Conservation (phyloP, 2,113 vertebrate genomes). For the Ramphastos sulfuratus region DNA sequence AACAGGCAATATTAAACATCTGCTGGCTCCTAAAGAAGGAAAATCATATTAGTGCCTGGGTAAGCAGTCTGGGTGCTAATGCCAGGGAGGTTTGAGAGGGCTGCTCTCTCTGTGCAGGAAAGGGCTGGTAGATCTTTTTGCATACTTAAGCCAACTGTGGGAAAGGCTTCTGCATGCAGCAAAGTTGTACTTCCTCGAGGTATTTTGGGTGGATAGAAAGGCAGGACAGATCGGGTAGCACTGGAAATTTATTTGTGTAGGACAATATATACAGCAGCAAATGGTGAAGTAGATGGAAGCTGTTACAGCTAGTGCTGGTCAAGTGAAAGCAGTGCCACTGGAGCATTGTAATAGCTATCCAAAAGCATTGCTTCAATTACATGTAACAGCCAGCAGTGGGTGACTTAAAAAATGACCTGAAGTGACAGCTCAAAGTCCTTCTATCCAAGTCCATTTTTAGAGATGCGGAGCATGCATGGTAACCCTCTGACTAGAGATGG, state of each 20-base stretch:
- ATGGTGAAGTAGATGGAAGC: not conserved
- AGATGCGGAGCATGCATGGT: not conserved
- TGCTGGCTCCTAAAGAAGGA: constrained; percentile 54
- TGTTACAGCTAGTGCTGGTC: constrained; percentile 28
- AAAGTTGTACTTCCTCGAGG: not conserved
- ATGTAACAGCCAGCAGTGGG: not conserved
- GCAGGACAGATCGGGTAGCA: not conserved
- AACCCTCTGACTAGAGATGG: not conserved
- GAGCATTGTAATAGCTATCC: constrained; percentile 33
- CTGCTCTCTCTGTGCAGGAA: not conserved
- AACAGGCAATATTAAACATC: constrained; percentile 48
- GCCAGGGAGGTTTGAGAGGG: constrained; percentile 11
- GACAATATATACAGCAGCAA: not conserved
- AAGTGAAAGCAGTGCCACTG: constrained; percentile 52
- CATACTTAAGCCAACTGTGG: not conserved
- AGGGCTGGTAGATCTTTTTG: not conserved
- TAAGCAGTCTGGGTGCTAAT: constrained; percentile 37
- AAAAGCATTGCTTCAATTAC: constrained; percentile 60
- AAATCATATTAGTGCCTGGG: constrained; percentile 30
- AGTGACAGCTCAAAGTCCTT: constrained; percentile 13
- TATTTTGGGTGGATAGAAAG: not conserved
- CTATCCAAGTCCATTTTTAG: not conserved
- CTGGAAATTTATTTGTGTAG: not conserved
- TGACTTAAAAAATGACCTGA: constrained; percentile 23
- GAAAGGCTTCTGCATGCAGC: not conserved